Percentiles rank a stretch among this genome's conserved stretches.
Conservation (phyloP, 2,797 vertebrate species). For the Valencia hispanica region DNA sequence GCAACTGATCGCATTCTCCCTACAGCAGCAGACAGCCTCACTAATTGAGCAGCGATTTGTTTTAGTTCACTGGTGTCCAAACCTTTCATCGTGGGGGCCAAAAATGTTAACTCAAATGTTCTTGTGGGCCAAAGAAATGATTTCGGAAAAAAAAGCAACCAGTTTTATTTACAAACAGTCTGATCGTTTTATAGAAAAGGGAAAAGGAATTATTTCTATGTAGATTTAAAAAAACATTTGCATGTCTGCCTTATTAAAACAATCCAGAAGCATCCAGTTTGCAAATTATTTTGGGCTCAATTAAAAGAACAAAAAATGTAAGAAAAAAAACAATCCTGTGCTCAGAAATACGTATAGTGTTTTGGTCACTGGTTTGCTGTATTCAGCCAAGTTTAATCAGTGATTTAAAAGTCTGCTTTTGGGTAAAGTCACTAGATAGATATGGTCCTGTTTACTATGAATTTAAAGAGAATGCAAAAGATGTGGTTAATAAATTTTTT, state of each 20-base stretch:
- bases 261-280: not conserved
- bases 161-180: too few relatives aligned
- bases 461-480: not conserved
- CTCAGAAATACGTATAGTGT: not conserved
- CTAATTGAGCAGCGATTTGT: not conserved
- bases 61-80: not conserved
- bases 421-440: too few relatives aligned
- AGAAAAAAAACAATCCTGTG: not conserved
- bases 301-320: not conserved
- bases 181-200: too few relatives aligned
- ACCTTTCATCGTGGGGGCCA: not conserved
- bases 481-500: not conserved
- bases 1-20: too few relatives aligned
- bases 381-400: not conserved
- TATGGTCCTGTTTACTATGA: not conserved
- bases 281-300: not conserved
- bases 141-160: too few relatives aligned
- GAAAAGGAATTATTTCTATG: too few relatives aligned
- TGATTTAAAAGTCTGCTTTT: not conserved
- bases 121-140: not conserved
- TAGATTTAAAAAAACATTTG: too few relatives aligned
- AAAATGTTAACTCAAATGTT: not conserved
- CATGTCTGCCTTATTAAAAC: not conserved
- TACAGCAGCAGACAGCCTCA: not conserved
- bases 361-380: too few relatives aligned